Evolutionary conservation across 1,140 invertebrate species (phyloP).

Genomic region (Plutomurus gul): DNA sequence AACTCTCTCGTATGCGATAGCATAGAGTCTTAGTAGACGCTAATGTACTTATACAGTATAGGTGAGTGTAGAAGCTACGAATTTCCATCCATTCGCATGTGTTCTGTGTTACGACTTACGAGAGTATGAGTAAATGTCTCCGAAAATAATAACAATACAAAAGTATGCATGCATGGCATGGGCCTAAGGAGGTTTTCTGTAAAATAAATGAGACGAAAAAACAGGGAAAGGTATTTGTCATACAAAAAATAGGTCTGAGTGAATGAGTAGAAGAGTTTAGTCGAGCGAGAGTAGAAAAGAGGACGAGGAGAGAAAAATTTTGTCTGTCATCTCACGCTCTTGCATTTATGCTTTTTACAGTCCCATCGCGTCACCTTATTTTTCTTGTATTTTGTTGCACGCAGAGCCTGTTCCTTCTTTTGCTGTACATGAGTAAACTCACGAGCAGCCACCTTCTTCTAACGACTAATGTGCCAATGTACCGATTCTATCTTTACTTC

Average conservation of each 20-base stretch:
- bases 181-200: not conserved
- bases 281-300: not conserved
- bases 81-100: not conserved
- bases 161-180: not conserved
- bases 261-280: too few species aligned
- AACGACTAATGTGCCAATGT: too few species aligned
- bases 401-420: too few species aligned
- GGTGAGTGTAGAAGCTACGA: not conserved
- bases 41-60: too few species aligned
- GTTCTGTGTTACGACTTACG: not conserved
- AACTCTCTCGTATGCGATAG: too few species aligned
- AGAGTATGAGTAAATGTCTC: not conserved
- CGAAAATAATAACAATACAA: not conserved
- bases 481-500: not conserved
- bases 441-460: too few species aligned
- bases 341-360: constrained; percentile 26
- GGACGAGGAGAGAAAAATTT: not conserved
- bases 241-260: not conserved
- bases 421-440: too few species aligned
- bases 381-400: not conserved
- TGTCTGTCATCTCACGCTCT: constrained; percentile 30
- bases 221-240: constrained; percentile 9
- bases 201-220: constrained; percentile 25
- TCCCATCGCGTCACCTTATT: constrained; percentile 23
- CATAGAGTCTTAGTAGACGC: too few species aligned